Evolutionary conservation across 2,888 invertebrate species (phyloP), one percentile per base, ranked within the genome.

Genomic region (Apoda limacodes): DNA sequence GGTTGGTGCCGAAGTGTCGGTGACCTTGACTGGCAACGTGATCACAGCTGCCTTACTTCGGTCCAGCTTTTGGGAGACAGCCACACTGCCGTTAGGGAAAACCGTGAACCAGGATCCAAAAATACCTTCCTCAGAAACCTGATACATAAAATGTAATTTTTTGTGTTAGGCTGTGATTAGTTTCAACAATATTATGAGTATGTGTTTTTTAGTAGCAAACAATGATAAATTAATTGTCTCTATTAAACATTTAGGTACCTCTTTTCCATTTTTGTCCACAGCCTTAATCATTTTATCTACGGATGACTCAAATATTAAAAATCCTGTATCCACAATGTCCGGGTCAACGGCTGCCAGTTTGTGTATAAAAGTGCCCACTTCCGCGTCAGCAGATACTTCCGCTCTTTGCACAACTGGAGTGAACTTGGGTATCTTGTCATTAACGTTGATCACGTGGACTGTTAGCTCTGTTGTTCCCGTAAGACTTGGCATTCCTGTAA

Each of bases 351-450:
- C 94, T 28, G 85, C 72, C 10, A 95, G 66, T 1, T 83, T 85
- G 40, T 92, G 86, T 3, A 95, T 85, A 2, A 86, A 64, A 0
- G 88, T 87, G 1, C 90, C 92, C 0, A 88, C 64, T 0, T 84
- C 71, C 0, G 90, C 91, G 59, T 93, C 92, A 47, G 93, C 93
- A 3, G 92, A 86, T 1, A 91, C 85, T 71, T 92, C 89, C 0
- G 90, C 88, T 39, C 90, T 82, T 57, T 94, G 93, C 5, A 88
- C 88, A 19, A 84, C 61, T 0, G 95, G 94, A 2, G 85, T 85
- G 60, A 95, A 93, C 59, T 85, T 87, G 0, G 96, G 95, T 35
- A 87, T 82, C 60, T 94, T 95, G 57, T 95, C 93, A 61, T 96
- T 96, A 28, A 88, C 90, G 59, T 96, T 94, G 15, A 89, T 83